Base-by-base conservation (phyloP, 1,140 invertebrate genomes). In the Drosophila takahashii region DNA sequence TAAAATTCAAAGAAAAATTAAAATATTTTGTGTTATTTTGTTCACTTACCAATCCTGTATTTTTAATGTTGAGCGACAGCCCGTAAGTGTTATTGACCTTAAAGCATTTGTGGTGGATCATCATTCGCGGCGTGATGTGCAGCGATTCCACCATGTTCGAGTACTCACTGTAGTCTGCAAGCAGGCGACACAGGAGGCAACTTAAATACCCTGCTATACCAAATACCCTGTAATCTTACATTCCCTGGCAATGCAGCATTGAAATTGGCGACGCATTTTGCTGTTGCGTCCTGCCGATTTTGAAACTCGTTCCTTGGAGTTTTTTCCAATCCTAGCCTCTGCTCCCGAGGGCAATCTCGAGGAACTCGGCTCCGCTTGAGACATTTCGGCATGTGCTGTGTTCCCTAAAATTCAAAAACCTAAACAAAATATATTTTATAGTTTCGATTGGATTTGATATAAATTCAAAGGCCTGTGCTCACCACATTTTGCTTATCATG, bases 161-260 rank as follows among this genome's bases (percentile, higher is more conserved):
- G 53, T 80, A 77, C 2, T 89, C 85, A 15, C 44, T 67, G 18
- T 64, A 89, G 42, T 89, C 84, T 87, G 32, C 15, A 5, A 22
- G 15, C 4, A 6, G 11, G 4, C 1, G 13, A 10, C 10, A 15
- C 0, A 36, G 0, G 8, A 11, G n/a, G 6, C 1, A 13, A 8
- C n/a, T 27, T 0, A 27, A 8, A 42, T 10, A 16, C 3, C 5
- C 26, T 5, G 8, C 16, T 4, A 3, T 1, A 44, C 1, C 0
- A 32, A 7, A 34, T 2, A 26, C 16, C 13, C 4, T 22, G 0
- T 18, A 27, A 16, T n/a, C 79, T 61, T 62, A 89, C 85, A 89
- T 13, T 89, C 69, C 22, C 67, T 90, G 16, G 54, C 29, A 0
- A 89, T 51, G 61, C 84, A 89, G 48, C 84, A 89, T 10, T 73